These are phyloP conservation scores for Doryteuthis pealeii DNA, from an alignment of 1,140 invertebrate species.

Conservation along the genomic window DNA sequence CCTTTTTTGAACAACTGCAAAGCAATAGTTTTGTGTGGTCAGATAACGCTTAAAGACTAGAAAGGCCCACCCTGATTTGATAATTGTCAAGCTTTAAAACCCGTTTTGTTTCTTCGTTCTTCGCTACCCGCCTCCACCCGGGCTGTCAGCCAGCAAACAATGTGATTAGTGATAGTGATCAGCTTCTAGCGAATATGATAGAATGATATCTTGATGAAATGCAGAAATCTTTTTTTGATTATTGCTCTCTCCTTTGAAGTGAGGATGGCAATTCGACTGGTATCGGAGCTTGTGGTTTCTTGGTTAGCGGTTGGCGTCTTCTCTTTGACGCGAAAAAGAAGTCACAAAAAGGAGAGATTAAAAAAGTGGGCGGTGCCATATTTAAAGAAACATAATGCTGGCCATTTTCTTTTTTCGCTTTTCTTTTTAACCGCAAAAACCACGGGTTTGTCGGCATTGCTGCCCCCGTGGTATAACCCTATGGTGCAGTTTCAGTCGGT, in stretches of 20 bases:
- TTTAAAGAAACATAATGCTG: slow-evolving; percentile 5
- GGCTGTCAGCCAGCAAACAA: neutral
- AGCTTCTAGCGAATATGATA: neutral
- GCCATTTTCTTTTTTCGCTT: neutral
- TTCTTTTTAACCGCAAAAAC: neutral
- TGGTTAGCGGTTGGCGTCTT: neutral
- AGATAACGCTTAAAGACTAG: neutral
- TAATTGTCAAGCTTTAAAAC: no score
- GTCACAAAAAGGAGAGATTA: no score
- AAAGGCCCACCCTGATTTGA: no score
- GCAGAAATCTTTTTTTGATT: neutral
- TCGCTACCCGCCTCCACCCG: no score
- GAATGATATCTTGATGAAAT: slow-evolving; percentile 1
- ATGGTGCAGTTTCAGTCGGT: neutral
- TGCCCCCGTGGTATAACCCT: neutral
- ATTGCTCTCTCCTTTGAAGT: neutral
- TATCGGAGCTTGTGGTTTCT: slow-evolving; percentile 6
- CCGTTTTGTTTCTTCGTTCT: no score
- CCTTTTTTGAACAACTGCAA: neutral
- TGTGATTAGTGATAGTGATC: neutral
- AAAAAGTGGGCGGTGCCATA: neutral
- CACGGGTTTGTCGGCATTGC: neutral
- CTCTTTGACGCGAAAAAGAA: neutral
- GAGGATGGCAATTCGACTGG: neutral
- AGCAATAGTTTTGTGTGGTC: neutral